phyloP scores from a whole-genome alignment of 2,113 vertebrate species.

The Pseudolaguvia tuberculata region DNA sequence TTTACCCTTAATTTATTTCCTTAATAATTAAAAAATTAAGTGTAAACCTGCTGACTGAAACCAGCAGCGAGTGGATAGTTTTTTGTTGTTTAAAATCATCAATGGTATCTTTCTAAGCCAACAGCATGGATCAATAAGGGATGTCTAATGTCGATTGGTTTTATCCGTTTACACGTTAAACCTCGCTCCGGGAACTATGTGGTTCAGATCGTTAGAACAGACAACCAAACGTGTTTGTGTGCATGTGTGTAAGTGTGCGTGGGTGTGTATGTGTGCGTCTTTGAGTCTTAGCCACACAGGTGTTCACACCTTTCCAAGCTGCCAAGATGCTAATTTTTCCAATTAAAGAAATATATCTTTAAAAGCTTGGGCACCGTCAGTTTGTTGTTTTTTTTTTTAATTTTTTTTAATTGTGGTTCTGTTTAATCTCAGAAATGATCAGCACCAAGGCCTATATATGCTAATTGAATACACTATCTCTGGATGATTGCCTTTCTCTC shows the following conservation, averaged over 20 bases:
- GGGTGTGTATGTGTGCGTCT: slow-evolving; percentile 16
- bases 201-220: slow-evolving; percentile 21
- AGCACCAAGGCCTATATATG: slow-evolving; percentile 3
- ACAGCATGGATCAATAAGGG: slow-evolving; percentile 5
- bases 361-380: neutral
- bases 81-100: slow-evolving; percentile 20
- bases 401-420: neutral
- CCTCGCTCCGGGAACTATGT: neutral
- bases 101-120: neutral
- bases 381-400: neutral
- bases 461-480: slow-evolving; percentile 15
- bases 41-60: neutral
- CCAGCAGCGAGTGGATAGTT: slow-evolving; percentile 20
- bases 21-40: neutral
- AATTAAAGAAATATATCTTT: neutral
- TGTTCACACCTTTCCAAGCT: slow-evolving; percentile 54
- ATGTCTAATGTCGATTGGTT: slow-evolving; percentile 28
- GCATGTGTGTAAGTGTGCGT: slow-evolving; percentile 15
- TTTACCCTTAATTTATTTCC: neutral
- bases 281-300: slow-evolving; percentile 51
- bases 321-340: slow-evolving; percentile 56
- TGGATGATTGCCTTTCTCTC: neutral
- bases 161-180: slow-evolving; percentile 44
- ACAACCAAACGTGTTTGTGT: slow-evolving; percentile 28
- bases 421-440: slow-evolving; percentile 1